phyloP scores from a whole-genome alignment of 2,113 vertebrate species.

The Ptilorrhoa leucosticta region DNA sequence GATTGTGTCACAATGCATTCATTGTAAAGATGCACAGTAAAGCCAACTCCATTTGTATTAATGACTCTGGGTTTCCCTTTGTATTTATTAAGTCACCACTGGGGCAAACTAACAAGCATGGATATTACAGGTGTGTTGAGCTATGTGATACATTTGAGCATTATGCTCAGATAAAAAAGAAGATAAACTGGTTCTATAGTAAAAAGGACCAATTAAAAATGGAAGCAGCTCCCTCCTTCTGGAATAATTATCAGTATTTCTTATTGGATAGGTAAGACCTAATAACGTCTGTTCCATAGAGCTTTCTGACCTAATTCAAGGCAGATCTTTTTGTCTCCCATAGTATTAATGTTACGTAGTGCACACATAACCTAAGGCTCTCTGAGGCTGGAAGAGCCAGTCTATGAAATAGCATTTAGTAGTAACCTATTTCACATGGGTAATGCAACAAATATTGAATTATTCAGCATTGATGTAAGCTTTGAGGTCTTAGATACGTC shows the following conservation, averaged over 20 bases:
- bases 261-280: not conserved
- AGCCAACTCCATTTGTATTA: not conserved
- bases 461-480: not conserved
- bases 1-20: not conserved
- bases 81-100: not conserved
- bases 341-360: rapidly evolving
- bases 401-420: not conserved
- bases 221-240: not conserved
- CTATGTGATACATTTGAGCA: rapidly evolving
- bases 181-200: not conserved
- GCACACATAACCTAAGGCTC: not conserved
- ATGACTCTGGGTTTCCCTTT: not conserved
- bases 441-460: not conserved
- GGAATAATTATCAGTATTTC: not conserved
- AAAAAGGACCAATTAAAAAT: not conserved
- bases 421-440: not conserved
- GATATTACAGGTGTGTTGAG: not conserved
- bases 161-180: not conserved
- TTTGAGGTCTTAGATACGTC: not conserved
- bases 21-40: not conserved
- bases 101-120: not conserved
- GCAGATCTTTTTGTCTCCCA: not conserved
- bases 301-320: not conserved
- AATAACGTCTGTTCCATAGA: not conserved
- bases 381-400: not conserved